phyloP scores from a whole-genome alignment of 2,113 vertebrate species.

The Laticauda colubrina region DNA sequence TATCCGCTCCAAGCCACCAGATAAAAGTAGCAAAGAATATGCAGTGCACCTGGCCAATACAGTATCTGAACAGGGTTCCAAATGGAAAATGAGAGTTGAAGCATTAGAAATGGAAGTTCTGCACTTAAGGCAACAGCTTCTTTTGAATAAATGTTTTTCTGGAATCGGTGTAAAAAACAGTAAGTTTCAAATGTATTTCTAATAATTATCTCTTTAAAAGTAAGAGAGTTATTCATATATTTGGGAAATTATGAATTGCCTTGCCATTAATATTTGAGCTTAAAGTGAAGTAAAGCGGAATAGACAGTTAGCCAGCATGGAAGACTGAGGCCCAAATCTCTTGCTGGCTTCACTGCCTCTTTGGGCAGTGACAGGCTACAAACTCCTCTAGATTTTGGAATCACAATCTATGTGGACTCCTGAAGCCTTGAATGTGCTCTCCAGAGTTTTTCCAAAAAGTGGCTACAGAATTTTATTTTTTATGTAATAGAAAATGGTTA shows the following conservation, averaged over 20 bases:
- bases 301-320: neutral
- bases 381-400: neutral
- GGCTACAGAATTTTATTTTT: neutral
- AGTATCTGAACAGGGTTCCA: constrained; percentile 59
- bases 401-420: neutral
- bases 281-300: neutral
- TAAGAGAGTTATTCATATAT: neutral
- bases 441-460: neutral
- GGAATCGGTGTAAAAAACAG: constrained; percentile 53
- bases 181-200: constrained; percentile 48
- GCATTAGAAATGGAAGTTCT: constrained; percentile 81
- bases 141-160: constrained; percentile 65
- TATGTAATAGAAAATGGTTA: neutral
- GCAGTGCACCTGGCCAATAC: constrained; percentile 67
- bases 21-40: constrained; percentile 72
- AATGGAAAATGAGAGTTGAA: constrained; percentile 70
- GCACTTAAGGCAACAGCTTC: constrained; percentile 76
- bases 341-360: neutral
- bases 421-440: neutral
- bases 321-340: neutral
- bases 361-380: neutral
- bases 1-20: constrained; percentile 77
- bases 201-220: neutral
- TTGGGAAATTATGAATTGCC: neutral
- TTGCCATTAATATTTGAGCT: neutral